phyloP scores from a whole-genome alignment of 2,888 invertebrate species.

The Ophion ventricosus region DNA sequence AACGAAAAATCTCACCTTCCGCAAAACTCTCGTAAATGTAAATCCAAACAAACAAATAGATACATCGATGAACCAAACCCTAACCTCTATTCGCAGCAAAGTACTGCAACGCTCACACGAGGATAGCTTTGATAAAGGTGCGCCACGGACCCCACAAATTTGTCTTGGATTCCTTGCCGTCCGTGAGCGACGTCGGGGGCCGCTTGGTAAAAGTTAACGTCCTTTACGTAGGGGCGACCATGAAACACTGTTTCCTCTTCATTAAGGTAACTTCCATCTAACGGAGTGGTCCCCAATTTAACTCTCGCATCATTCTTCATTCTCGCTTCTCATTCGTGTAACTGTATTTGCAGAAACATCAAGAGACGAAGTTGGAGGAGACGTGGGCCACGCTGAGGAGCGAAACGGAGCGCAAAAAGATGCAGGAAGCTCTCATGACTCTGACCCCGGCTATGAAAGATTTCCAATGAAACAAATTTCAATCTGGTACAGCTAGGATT shows the following conservation, averaged over 20 bases:
- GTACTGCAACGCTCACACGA: slow-evolving; percentile 91
- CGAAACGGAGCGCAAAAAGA: slow-evolving; percentile 86
- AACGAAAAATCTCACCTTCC: background rate
- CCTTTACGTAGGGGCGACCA: slow-evolving; percentile 90
- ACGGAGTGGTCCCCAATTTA: background rate
- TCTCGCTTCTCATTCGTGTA: background rate
- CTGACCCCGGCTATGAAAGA: slow-evolving; percentile 78
- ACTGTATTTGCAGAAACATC: slow-evolving; percentile 85
- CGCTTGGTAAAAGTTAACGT: slow-evolving; percentile 87
- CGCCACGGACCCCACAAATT: slow-evolving; percentile 91
- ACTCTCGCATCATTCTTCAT: background rate
- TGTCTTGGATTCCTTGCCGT: slow-evolving; percentile 88
- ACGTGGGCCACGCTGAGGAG: slow-evolving; percentile 87
- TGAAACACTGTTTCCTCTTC: slow-evolving; percentile 91
- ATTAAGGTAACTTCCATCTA: slow-evolving; percentile 82
- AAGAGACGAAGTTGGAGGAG: slow-evolving; percentile 87
- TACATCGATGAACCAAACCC: background rate
- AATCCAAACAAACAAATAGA: background rate
- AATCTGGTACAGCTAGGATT: background rate
- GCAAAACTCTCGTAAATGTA: background rate
- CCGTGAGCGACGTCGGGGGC: slow-evolving; percentile 88
- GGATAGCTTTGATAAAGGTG: slow-evolving; percentile 89
- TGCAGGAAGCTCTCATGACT: slow-evolving; percentile 83
- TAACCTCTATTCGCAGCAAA: slow-evolving; percentile 84
- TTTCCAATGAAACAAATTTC: slow-evolving; percentile 69